Evolutionary conservation across 2,888 invertebrate species (phyloP), one percentile per base, ranked within the genome.

Genomic region (Sarcophaga carnaria): DNA sequence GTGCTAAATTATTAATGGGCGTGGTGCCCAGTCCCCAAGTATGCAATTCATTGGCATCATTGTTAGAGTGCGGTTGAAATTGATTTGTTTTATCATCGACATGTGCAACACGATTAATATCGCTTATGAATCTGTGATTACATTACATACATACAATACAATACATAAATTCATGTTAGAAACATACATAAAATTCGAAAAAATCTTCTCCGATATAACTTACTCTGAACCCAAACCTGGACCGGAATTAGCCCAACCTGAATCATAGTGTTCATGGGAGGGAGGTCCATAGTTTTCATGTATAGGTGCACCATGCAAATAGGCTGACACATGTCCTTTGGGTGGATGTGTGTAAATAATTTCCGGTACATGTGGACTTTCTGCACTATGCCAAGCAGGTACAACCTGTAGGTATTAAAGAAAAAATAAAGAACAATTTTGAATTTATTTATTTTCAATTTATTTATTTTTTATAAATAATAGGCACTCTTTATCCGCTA

Each of bases 221-320:
- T 90, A 95, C 95, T 95, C 95, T 89, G 94, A 95, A 64, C 95
- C 95, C 88, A 95, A 92, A 20, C 95, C 95, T 10, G 95, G 95
- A 3, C 95, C 95, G 4, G 95, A 95, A 10, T 94, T 94, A 88
- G 95, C 95, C 95, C 95, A 95, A 87, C 95, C 95, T 62, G 94
- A 94, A 75, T 93, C 94, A 80, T 94, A 94, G 87, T 95, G 94
- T 47, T 94, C 94, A 81, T 94, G 93, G 47, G 91, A 90, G 5
- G 89, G 90, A 11, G 91, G 91, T 2, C 93, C 92, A 25, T 92
- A 91, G 54, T 80, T 90, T 70, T 93, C 92, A 20, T 91, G 92
- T 63, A 90, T 90, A 8, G 92, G 92, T 6, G 91, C 92, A 4
- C 92, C 92, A 88, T 93, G 93, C 11, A 93, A 87, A 87, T 91